These are phyloP conservation scores for Heliconius sara DNA, from an alignment of 2,888 invertebrate species.

Conservation along the genomic window DNA sequence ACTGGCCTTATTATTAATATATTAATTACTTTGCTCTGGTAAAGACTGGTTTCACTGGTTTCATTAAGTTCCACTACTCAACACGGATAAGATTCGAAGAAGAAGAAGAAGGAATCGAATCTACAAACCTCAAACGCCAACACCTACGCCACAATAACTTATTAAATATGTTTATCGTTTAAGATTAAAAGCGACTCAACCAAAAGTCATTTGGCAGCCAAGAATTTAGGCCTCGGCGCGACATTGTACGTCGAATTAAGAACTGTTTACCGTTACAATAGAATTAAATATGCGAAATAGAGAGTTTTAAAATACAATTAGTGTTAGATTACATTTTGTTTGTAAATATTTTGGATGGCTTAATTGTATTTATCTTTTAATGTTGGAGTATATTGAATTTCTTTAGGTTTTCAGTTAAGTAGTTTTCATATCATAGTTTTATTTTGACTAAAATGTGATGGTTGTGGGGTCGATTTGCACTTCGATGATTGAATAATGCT, in stretches of 20 bases:
- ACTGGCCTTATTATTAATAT: too few relatives aligned
- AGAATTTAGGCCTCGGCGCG: conserved; percentile 37
- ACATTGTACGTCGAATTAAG: conserved; percentile 15
- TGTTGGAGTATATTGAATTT: neutral
- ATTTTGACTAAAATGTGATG: neutral
- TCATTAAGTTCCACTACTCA: neutral
- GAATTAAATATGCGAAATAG: neutral
- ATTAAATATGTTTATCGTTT: conserved; percentile 35
- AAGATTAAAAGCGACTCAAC: conserved; percentile 41
- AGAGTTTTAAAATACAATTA: conserved; percentile 11
- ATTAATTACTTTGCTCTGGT: too few relatives aligned
- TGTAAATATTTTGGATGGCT: neutral
- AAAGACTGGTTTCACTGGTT: too few relatives aligned
- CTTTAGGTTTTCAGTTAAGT: neutral
- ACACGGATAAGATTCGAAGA: neutral
- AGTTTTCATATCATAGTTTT: neutral
- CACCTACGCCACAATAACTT: neutral
- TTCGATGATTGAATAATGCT: neutral
- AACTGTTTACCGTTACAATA: conserved; percentile 19
- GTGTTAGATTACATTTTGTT: conserved; percentile 21
- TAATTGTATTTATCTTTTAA: conserved; percentile 10
- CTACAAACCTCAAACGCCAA: neutral
- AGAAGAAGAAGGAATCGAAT: neutral
- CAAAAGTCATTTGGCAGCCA: conserved; percentile 47
- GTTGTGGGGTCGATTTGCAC: neutral